These are phyloP conservation scores for Ascidia mentula DNA, from an alignment of 23 tunicate species.

Conservation along the genomic window DNA sequence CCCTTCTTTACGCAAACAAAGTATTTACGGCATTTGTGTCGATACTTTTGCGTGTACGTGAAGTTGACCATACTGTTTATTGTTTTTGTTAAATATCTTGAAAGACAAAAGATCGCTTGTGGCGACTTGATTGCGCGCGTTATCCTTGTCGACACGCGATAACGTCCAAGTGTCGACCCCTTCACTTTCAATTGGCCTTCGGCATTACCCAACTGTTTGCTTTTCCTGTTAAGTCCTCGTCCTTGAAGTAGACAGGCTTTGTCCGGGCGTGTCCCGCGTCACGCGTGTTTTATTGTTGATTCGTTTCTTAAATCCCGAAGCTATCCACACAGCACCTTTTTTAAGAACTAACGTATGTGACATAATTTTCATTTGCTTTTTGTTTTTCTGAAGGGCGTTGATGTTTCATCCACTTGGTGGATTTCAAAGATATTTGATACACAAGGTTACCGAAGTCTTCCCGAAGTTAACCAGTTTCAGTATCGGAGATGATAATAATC, in stretches of 20 bases:
- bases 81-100: too few species aligned
- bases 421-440: constrained; percentile 81
- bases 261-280: not conserved
- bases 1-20: too few species aligned
- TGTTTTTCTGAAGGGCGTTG: constrained; percentile 54
- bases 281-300: not conserved
- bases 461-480: constrained; percentile 79
- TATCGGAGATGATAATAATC: constrained; percentile 61
- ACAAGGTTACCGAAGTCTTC: constrained; percentile 76
- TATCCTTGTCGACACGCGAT: constrained; percentile 3
- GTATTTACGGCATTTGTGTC: too few species aligned
- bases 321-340: not conserved
- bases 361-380: not conserved
- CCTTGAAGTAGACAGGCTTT: not conserved
- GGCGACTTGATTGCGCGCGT: not conserved
- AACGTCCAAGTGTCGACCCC: not conserved
- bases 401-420: constrained; percentile 87
- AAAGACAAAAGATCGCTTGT: not conserved
- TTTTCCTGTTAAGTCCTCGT: not conserved
- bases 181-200: not conserved
- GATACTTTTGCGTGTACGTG: too few species aligned
- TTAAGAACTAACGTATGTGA: not conserved
- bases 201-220: not conserved
- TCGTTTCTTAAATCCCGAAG: not conserved
- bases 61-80: too few species aligned